These are phyloP conservation scores for Cynopterus brachyotis DNA, from an alignment of 2,113 vertebrate species.

Conservation along the genomic window DNA sequence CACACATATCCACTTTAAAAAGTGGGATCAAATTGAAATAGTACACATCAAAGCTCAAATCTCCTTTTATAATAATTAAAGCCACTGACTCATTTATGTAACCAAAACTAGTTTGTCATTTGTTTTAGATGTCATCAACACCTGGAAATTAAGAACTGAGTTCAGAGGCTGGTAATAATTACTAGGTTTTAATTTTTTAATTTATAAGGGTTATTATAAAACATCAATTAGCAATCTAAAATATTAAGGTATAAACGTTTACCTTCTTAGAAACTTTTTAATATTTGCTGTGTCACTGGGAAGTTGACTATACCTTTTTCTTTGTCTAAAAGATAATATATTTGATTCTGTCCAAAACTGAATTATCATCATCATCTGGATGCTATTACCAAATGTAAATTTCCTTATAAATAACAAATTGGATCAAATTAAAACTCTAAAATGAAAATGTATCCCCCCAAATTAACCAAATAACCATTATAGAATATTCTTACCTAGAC, in stretches of 20 bases:
- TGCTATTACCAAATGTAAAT: slow-evolving; percentile 24
- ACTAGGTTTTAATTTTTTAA: slow-evolving; percentile 45
- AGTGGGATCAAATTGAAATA: slow-evolving; percentile 41
- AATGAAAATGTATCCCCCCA: background rate
- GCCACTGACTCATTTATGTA: slow-evolving; percentile 43
- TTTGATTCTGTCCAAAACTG: slow-evolving; percentile 40
- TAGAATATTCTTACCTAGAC: slow-evolving; percentile 90
- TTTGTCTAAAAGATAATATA: slow-evolving; percentile 17
- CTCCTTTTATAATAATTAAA: slow-evolving; percentile 46
- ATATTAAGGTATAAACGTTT: background rate
- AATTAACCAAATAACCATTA: background rate
- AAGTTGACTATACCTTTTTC: background rate
- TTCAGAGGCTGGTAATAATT: slow-evolving; percentile 31
- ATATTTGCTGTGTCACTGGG: background rate
- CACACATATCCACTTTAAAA: background rate
- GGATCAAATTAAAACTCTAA: slow-evolving; percentile 43
- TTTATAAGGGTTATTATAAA: background rate
- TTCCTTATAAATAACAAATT: slow-evolving; percentile 49
- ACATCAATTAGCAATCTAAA: slow-evolving; percentile 24
- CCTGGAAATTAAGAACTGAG: slow-evolving; percentile 48
- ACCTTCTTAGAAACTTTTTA: slow-evolving; percentile 32
- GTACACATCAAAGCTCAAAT: slow-evolving; percentile 44
- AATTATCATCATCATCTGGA: slow-evolving; percentile 13
- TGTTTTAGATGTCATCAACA: slow-evolving; percentile 25
- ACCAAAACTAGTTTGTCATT: slow-evolving; percentile 27